Evolutionary conservation across 2,797 vertebrate species (phyloP), one percentile per base, ranked within the genome.

Genomic region (Microhierax caerulescens): DNA sequence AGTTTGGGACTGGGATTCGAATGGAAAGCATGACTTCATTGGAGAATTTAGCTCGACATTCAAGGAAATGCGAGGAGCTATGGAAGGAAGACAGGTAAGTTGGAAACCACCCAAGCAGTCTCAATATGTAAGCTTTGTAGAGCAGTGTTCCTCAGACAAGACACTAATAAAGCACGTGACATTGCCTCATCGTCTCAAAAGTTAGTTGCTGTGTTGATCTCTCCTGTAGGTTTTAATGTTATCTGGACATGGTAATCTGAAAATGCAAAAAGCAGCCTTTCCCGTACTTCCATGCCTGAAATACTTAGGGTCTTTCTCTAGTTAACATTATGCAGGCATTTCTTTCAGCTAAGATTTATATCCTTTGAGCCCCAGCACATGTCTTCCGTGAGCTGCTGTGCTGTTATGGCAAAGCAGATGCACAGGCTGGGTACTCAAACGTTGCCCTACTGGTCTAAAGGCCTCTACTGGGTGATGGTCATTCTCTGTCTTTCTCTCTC

Each of bases 1-100:
- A 74, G 99, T 99, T 56, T 99, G 99, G 99, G 99, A 99, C 97
- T 99, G 99, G 99, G 99, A 99, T 98, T 99, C 99, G 79, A 99
- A 99, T 0, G 99, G 99, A 50, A 99, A 99, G 88, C 99, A 99
- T 30, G 99, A 99, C 98, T 99, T 99, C 96, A 99, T 99, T 79
- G 99, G 99, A 93, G 99, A 99, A 97, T 99, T 99, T 97, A 99
- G 98, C 95, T 99, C 99, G 0, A 99, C 99, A 5, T 99, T 99
- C 97, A 99, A 99, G 96, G 99, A 99, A 96, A 98, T 99, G 98
- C 98, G 98, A 95, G 98, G 98, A 68, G 99, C 99, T 45, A 98
- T 99, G 98, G 99, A 99, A 96, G 99, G 99, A 70, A 99, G 99
- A 97, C 99, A 99, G 99, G 99, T 99, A 97, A 13, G 90, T 65